These are phyloP conservation scores for Cantharis rustica DNA, from an alignment of 2,888 invertebrate genomes.

Conservation along the genomic window DNA sequence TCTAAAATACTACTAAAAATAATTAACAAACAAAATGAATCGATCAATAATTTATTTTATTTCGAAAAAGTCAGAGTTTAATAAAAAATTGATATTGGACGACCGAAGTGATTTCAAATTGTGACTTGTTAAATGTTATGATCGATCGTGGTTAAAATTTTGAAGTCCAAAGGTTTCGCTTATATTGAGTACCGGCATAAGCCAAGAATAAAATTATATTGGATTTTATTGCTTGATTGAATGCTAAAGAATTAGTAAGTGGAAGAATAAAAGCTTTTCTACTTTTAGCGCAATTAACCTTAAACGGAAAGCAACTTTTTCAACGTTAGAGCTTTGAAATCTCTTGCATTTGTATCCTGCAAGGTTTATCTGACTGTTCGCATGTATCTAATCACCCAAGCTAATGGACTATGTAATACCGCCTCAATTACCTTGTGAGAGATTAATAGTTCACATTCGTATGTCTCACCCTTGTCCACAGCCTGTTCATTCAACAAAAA, in stretches of 20 bases:
- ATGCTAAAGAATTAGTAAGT: constrained; percentile 17
- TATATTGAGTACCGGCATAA: neutral
- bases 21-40: neutral
- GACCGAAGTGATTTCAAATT: neutral
- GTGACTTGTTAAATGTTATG: neutral
- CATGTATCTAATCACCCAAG: constrained; percentile 40
- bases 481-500: constrained; percentile 34
- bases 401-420: constrained; percentile 46
- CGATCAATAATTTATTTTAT: neutral
- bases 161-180: neutral
- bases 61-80: neutral
- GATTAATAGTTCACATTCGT: constrained; percentile 46
- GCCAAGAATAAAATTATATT: neutral
- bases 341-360: constrained; percentile 33
- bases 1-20: neutral
- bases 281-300: constrained; percentile 20
- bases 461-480: constrained; percentile 41
- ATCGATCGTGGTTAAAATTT: neutral
- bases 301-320: constrained; percentile 26
- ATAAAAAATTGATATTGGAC: neutral
- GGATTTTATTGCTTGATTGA: constrained; percentile 5
- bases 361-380: constrained; percentile 39
- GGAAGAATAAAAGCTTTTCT: constrained; percentile 15
- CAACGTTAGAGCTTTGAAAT: constrained; percentile 36
- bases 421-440: constrained; percentile 44